Conservation (phyloP, 2,888 invertebrate species). For the Atrina japonica region DNA sequence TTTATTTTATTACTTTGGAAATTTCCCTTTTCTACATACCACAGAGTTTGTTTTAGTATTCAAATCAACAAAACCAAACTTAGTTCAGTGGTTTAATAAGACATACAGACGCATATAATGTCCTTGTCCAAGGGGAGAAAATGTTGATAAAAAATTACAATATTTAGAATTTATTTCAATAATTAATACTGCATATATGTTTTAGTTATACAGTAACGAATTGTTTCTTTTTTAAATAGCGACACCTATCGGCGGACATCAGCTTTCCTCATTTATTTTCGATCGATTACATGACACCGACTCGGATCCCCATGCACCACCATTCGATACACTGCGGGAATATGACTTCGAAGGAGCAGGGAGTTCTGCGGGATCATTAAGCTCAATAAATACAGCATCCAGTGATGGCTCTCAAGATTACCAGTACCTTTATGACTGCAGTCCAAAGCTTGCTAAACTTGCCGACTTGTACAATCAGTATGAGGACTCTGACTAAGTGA, state of each 20-base stretch:
- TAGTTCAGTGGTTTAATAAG: too few species aligned
- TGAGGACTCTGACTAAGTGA: conserved; percentile 43
- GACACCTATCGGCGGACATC: conserved; percentile 58
- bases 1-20: too few species aligned
- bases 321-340: conserved; percentile 98
- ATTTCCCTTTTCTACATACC: too few species aligned
- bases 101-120: too few species aligned
- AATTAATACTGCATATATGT: too few species aligned
- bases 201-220: too few species aligned
- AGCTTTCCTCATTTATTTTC: conserved; percentile 96
- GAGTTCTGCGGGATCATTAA: conserved; percentile 97
- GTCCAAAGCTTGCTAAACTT: conserved; percentile 97
- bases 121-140: too few species aligned
- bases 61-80: too few species aligned
- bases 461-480: conserved; percentile 91
- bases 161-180: too few species aligned
- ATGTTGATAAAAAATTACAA: too few species aligned
- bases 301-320: conserved; percentile 98
- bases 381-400: conserved; percentile 89
- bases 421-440: conserved; percentile 98
- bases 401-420: conserved; percentile 98
- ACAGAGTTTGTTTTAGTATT: too few species aligned
- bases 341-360: conserved; percentile 98
- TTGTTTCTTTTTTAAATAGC: too few species aligned
- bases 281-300: conserved; percentile 98